phyloP scores from a whole-genome alignment of 2,888 invertebrate genomes.

The Tridacna gigas region DNA sequence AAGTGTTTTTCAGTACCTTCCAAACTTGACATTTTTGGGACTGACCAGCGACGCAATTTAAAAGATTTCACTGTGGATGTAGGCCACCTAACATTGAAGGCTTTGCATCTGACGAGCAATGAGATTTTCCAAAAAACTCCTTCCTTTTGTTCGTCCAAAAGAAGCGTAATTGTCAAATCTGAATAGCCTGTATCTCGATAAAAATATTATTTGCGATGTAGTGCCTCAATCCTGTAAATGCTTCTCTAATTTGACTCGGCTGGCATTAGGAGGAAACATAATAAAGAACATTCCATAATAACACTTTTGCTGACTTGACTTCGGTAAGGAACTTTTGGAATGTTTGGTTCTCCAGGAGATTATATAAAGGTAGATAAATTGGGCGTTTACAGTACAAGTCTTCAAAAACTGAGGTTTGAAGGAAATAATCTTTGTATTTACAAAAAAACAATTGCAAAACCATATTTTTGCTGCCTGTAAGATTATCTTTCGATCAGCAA shows the following conservation, averaged over 20 bases:
- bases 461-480: conserved; percentile 14
- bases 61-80: too few species aligned
- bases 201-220: background rate
- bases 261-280: background rate
- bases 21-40: background rate
- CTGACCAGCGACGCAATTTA: background rate
- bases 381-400: background rate
- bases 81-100: background rate
- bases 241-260: background rate
- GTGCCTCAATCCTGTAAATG: background rate
- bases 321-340: background rate
- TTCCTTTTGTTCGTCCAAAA: background rate
- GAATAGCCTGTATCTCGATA: background rate
- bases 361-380: background rate
- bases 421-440: background rate
- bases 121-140: background rate
- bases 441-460: background rate
- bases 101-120: background rate
- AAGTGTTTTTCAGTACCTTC: background rate
- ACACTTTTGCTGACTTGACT: background rate
- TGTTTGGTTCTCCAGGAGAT: background rate
- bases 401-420: background rate
- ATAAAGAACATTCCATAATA: background rate
- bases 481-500: conserved; percentile 11
- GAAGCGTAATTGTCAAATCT: background rate